Percentiles rank a stretch among this genome's conserved stretches.
phyloP scores from a whole-genome alignment of 2,797 vertebrate genomes.

The Epinephelus malabaricus region DNA sequence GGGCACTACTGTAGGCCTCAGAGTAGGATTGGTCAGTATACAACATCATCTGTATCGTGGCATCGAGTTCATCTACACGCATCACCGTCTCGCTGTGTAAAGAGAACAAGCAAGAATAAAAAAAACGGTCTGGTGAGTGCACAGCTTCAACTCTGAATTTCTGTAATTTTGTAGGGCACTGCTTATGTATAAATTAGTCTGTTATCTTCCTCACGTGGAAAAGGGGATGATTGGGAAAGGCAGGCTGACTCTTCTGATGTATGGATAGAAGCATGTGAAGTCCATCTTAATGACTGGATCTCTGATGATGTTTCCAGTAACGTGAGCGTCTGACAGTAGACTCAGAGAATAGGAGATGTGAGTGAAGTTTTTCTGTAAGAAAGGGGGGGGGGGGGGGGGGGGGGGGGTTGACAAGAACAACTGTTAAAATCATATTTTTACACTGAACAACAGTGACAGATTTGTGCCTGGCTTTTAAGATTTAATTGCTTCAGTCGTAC shows the following conservation, averaged over 20 bases:
- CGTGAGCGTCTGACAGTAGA: conserved; percentile 73
- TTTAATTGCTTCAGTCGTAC: conserved; percentile 46
- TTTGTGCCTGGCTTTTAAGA: background rate
- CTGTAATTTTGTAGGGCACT: no score
- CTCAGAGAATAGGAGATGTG: conserved; percentile 80
- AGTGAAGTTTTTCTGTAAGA: conserved; percentile 81
- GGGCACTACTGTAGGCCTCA: conserved; percentile 63
- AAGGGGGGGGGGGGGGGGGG: no score
- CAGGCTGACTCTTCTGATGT: conserved; percentile 77
- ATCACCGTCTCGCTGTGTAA: conserved; percentile 77
- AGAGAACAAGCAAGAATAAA: background rate
- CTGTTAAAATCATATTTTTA: background rate
- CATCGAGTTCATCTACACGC: conserved; percentile 76
- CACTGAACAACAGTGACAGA: background rate
- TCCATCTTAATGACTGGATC: conserved; percentile 78
- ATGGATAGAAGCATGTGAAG: conserved; percentile 82
- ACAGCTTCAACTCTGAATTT: no score
- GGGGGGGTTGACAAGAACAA: background rate
- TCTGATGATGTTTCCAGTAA: conserved; percentile 79
- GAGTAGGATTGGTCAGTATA: conserved; percentile 78
- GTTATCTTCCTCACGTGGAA: conserved; percentile 68
- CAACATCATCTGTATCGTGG: conserved; percentile 78
- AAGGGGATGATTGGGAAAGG: conserved; percentile 72
- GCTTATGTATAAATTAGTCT: no score
- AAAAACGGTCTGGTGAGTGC: no score